phyloP scores from a whole-genome alignment of 2,888 invertebrate species.

The Reticulitermes lucifugus region DNA sequence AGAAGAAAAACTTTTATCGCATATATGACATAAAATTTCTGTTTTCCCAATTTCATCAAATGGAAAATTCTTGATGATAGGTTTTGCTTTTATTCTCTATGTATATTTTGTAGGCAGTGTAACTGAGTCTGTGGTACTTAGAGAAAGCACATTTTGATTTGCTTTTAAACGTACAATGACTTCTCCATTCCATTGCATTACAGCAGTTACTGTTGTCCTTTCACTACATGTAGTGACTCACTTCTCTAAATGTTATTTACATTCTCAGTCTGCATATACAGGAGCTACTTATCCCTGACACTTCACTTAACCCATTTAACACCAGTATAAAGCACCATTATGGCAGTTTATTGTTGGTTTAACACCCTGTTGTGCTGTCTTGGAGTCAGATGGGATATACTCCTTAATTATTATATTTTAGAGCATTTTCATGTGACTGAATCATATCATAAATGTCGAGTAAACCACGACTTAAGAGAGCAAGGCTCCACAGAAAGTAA shows the following conservation, averaged over 20 bases:
- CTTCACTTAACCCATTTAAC: neutral
- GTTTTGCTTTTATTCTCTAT: slow-evolving; percentile 19
- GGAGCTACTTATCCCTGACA: neutral
- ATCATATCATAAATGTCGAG: too few species aligned
- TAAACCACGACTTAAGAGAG: too few species aligned
- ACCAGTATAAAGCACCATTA: neutral
- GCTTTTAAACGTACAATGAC: slow-evolving; percentile 26
- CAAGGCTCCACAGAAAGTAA: too few species aligned
- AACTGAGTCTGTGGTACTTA: slow-evolving; percentile 36
- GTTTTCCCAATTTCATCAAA: slow-evolving; percentile 12
- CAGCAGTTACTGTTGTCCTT: slow-evolving; percentile 12
- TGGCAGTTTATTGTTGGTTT: neutral
- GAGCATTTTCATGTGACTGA: neutral
- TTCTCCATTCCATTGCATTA: slow-evolving; percentile 42
- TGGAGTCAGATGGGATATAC: neutral
- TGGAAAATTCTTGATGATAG: slow-evolving; percentile 17
- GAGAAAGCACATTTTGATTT: neutral
- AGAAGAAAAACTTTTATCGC: slow-evolving; percentile 30
- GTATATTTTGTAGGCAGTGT: slow-evolving; percentile 33
- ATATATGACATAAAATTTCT: slow-evolving; percentile 30
- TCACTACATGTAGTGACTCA: neutral
- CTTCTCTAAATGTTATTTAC: neutral
- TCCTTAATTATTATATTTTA: neutral
- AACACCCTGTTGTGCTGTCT: neutral
- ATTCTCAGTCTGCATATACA: neutral